Conservation (phyloP, 2,113 vertebrate genomes). For the Limanda limanda region DNA sequence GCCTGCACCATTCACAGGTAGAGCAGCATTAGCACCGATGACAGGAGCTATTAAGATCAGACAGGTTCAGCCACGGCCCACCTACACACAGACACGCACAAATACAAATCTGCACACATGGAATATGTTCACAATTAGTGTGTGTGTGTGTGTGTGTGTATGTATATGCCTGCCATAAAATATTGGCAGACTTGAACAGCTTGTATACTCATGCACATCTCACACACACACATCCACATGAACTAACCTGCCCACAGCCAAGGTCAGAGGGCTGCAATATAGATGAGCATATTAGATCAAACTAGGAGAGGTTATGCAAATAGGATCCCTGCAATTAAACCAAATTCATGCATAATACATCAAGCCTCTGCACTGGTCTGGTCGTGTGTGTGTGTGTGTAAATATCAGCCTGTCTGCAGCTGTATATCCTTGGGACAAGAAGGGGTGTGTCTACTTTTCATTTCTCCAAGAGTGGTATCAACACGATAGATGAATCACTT, state of each 20-base stretch:
- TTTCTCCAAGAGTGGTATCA: constrained; percentile 21
- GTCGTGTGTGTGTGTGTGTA: constrained; percentile 23
- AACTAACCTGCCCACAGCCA: constrained; percentile 63
- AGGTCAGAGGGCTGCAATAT: constrained; percentile 66
- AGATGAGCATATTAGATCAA: constrained; percentile 74
- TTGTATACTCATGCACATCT: constrained; percentile 7
- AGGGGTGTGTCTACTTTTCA: constrained; percentile 41
- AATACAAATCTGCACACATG: constrained; percentile 4
- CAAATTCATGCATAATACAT: constrained; percentile 79
- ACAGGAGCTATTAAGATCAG: constrained; percentile 35
- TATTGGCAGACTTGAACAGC: constrained; percentile 28
- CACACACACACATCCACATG: constrained; percentile 10
- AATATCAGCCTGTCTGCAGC: constrained; percentile 36
- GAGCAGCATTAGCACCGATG: constrained; percentile 15
- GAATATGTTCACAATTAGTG: constrained; percentile 4
- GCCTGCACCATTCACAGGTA: constrained; percentile 6
- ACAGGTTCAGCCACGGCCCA: constrained; percentile 14
- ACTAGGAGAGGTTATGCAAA: constrained; percentile 75
- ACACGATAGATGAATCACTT: constrained; percentile 32
- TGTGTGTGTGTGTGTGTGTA: not conserved
- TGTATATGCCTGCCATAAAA: constrained; percentile 17
- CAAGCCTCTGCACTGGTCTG: constrained; percentile 42
- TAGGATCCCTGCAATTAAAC: constrained; percentile 71
- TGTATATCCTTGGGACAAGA: constrained; percentile 42
- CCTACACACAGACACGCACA: constrained; percentile 17